Conservation (phyloP, 2,888 invertebrate species). For the Nomada ruficornis region DNA sequence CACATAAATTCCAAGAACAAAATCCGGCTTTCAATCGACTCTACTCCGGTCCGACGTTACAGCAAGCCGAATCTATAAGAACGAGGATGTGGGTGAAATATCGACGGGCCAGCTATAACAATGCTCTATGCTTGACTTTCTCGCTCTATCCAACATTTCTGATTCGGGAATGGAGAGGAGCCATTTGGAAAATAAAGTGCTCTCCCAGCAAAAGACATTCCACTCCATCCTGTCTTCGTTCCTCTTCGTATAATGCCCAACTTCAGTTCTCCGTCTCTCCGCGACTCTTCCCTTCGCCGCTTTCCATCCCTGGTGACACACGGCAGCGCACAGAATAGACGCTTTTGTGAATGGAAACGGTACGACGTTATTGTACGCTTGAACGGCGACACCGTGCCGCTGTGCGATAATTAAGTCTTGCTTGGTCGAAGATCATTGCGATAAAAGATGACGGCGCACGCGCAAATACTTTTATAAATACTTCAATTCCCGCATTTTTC, state of each 20-base stretch:
- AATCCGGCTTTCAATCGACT: constrained; percentile 30
- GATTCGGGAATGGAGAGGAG: constrained; percentile 34
- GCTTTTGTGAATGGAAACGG: constrained; percentile 66
- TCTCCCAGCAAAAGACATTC: constrained; percentile 56
- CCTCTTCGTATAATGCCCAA: neutral
- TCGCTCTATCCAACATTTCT: constrained; percentile 39
- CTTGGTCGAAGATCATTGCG: neutral
- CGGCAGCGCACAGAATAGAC: constrained; percentile 58
- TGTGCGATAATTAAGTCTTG: constrained; percentile 77
- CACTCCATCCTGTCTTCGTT: constrained; percentile 20
- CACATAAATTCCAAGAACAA: constrained; percentile 21
- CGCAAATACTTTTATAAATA: no score
- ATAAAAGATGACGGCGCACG: neutral
- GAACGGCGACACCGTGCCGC: constrained; percentile 67
- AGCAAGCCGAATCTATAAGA: constrained; percentile 26
- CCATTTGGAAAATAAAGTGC: constrained; percentile 71
- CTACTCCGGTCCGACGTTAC: constrained; percentile 45
- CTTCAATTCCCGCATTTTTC: neutral
- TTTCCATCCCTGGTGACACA: constrained; percentile 60
- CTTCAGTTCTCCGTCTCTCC: constrained; percentile 5
- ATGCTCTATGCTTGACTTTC: constrained; percentile 60
- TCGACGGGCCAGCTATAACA: constrained; percentile 45
- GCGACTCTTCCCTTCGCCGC: constrained; percentile 26
- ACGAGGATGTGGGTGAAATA: constrained; percentile 56
- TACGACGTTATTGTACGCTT: constrained; percentile 66